Conservation (phyloP, 2,113 vertebrate genomes). For the Brevimyrus niger region DNA sequence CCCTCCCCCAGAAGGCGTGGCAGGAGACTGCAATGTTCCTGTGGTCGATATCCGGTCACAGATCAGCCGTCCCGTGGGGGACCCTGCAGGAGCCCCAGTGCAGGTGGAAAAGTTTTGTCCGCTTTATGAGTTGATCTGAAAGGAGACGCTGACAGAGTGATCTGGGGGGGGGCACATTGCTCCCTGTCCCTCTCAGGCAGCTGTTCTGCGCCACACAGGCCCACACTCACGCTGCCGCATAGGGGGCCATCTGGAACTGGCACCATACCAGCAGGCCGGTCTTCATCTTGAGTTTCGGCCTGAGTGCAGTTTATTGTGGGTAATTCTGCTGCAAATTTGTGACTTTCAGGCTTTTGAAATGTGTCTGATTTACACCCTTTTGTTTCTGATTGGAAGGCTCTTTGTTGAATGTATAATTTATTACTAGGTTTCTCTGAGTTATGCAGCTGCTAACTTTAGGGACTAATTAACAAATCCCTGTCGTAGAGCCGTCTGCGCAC, state of each 20-base stretch:
- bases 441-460: neutral
- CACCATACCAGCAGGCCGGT: neutral
- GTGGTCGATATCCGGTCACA: neutral
- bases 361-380: neutral
- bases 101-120: neutral
- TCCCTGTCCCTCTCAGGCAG: neutral
- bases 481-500: neutral
- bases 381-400: constrained; percentile 2
- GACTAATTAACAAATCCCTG: constrained; percentile 10
- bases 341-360: constrained; percentile 8
- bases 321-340: constrained; percentile 12
- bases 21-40: neutral
- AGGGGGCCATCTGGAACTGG: constrained; percentile 15
- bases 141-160: neutral
- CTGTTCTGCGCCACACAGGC: neutral
- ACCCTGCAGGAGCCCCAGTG: neutral
- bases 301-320: neutral
- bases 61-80: neutral
- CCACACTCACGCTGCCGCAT: neutral
- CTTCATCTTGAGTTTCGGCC: neutral
- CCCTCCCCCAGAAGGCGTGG: constrained; percentile 24
- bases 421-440: neutral
- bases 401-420: neutral
- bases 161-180: neutral
- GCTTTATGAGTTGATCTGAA: neutral